These are phyloP conservation scores for Carassius auratus DNA, from an alignment of 2,113 vertebrate genomes.

Conservation along the genomic window DNA sequence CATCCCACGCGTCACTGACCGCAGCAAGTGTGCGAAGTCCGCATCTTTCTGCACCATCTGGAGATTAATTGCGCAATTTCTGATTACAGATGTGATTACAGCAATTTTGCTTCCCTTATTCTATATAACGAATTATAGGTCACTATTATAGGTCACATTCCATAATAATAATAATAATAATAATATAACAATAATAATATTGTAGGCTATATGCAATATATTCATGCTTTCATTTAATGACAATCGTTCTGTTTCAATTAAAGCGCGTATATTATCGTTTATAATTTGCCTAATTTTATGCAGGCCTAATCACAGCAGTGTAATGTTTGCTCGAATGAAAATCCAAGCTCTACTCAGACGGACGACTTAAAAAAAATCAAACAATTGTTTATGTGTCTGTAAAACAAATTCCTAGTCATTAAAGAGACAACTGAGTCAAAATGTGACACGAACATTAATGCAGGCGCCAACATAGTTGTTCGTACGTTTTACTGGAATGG, in stretches of 20 bases:
- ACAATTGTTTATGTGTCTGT: neutral
- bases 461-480: neutral
- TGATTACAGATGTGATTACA: too few relatives aligned
- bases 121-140: neutral
- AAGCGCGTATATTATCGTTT: neutral
- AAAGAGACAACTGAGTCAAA: neutral
- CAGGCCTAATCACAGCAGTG: too few relatives aligned
- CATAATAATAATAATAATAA: too few relatives aligned
- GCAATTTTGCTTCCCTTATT: neutral
- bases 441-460: neutral
- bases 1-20: conserved; percentile 50
- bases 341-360: neutral
- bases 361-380: neutral
- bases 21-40: conserved; percentile 61
- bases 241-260: too few relatives aligned
- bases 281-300: neutral
- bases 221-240: neutral
- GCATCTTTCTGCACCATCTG: conserved; percentile 15
- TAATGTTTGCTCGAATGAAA: neutral
- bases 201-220: neutral
- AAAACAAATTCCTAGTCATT: neutral
- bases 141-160: neutral
- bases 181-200: too few relatives aligned
- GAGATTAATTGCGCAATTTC: conserved; percentile 20
- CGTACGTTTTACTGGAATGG: neutral